Evolutionary conservation across 37 sponge, comb jelly and placozoan species (phyloP).

Genomic region (Geodia barretti): DNA sequence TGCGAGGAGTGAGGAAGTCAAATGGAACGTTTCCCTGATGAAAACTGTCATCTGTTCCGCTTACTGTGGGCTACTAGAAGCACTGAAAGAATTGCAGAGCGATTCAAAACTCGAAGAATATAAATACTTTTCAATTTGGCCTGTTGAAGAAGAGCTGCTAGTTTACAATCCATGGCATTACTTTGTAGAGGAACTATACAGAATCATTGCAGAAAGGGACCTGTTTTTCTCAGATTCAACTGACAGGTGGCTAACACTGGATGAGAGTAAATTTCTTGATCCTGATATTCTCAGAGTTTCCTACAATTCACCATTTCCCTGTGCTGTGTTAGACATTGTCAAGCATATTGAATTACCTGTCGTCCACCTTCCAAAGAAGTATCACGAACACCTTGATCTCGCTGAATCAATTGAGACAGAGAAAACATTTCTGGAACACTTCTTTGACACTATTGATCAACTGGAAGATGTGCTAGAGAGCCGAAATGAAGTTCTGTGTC

Average conservation of each 20-base stretch:
- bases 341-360: slow-evolving; percentile 23
- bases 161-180: slow-evolving; percentile 31
- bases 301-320: not conserved
- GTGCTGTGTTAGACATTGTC: not conserved
- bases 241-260: slow-evolving; percentile 7
- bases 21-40: slow-evolving; percentile 49
- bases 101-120: not conserved
- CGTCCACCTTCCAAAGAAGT: slow-evolving; percentile 6
- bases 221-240: slow-evolving; percentile 21
- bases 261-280: slow-evolving; percentile 20
- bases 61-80: slow-evolving; percentile 12
- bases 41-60: slow-evolving; percentile 22
- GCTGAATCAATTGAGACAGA: not conserved
- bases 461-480: not conserved
- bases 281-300: not conserved
- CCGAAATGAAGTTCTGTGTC: slow-evolving; percentile 14
- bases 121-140: slow-evolving; percentile 45
- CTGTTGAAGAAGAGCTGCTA: not conserved
- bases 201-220: not conserved
- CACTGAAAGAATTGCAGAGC: not conserved
- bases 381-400: not conserved
- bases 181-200: slow-evolving; percentile 2
- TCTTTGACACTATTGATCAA: not conserved
- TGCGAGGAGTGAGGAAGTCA: not conserved
- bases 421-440: not conserved